Percentiles rank a stretch among this genome's conserved stretches.
phyloP scores from a whole-genome alignment of 2,888 invertebrate species.

The Cryptosula pallasiana region DNA sequence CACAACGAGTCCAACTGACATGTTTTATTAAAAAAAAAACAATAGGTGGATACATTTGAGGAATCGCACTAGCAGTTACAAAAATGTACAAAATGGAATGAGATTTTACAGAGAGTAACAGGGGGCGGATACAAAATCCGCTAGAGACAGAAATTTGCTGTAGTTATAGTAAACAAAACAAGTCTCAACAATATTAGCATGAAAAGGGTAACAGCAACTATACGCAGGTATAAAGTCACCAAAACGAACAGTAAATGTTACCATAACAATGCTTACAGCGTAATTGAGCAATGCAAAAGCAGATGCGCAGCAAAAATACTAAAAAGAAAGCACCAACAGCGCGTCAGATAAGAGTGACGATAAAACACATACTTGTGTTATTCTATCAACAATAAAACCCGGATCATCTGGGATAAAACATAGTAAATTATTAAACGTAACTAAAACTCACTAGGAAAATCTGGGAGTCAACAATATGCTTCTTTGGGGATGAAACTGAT shows the following conservation, averaged over 20 bases:
- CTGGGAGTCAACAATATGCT: not conserved
- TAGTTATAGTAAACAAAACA: not conserved
- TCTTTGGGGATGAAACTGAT: not conserved
- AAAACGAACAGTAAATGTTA: not conserved
- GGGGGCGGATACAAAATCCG: not conserved
- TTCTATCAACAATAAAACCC: not conserved
- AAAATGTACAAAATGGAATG: not conserved
- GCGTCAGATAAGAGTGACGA: not conserved
- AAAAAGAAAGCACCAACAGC: slow-evolving; percentile 7
- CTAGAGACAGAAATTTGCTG: not conserved
- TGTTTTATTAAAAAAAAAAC: not conserved
- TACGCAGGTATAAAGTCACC: not conserved
- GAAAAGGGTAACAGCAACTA: not conserved
- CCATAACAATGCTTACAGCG: not conserved
- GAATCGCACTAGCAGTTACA: not conserved
- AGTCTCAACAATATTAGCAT: not conserved
- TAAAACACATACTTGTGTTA: not conserved
- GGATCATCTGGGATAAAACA: not conserved
- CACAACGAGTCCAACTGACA: not conserved
- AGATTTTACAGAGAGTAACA: not conserved
- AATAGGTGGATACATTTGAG: not conserved
- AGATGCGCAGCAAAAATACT: slow-evolving; percentile 23
- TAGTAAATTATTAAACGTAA: not conserved
- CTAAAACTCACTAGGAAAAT: not conserved
- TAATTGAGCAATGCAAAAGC: slow-evolving; percentile 22